Conservation (phyloP, 2,888 invertebrate species). For the Nymphalis urticae region DNA sequence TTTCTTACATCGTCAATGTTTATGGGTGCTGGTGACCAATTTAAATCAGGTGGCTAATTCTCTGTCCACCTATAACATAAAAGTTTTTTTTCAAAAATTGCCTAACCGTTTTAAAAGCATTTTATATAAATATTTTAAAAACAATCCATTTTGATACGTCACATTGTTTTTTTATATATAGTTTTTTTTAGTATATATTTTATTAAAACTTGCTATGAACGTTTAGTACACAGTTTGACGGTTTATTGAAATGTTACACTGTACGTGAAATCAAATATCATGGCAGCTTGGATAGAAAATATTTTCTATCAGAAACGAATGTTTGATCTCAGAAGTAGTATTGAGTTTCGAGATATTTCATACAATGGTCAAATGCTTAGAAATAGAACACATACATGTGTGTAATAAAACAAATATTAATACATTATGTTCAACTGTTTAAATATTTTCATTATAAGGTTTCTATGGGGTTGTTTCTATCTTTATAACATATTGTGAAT, state of each 20-base stretch:
- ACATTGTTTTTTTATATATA: too few relatives aligned
- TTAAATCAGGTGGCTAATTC: too few relatives aligned
- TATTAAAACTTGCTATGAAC: background rate
- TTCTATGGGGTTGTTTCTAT: too few relatives aligned
- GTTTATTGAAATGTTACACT: slow-evolving; percentile 1
- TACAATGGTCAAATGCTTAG: slow-evolving; percentile 12
- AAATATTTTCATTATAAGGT: background rate
- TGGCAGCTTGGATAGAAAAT: slow-evolving; percentile 7
- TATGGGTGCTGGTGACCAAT: too few relatives aligned
- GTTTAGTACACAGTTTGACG: background rate
- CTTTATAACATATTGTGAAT: too few relatives aligned
- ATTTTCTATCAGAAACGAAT: slow-evolving; percentile 4
- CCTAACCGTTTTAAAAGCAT: too few relatives aligned
- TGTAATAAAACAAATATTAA: background rate
- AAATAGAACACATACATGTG: background rate
- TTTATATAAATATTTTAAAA: too few relatives aligned
- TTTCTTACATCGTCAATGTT: too few relatives aligned
- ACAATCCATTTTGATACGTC: too few relatives aligned
- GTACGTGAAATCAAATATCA: background rate
- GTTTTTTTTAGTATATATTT: background rate
- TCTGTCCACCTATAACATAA: too few relatives aligned
- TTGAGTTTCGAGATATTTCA: slow-evolving; percentile 17
- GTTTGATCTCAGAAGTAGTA: slow-evolving; percentile 15
- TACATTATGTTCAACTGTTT: background rate
- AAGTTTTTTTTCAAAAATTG: too few relatives aligned